Percentiles rank a stretch among this genome's conserved stretches.
Conservation (phyloP, 2,113 vertebrate genomes). For the Sitta europaea region DNA sequence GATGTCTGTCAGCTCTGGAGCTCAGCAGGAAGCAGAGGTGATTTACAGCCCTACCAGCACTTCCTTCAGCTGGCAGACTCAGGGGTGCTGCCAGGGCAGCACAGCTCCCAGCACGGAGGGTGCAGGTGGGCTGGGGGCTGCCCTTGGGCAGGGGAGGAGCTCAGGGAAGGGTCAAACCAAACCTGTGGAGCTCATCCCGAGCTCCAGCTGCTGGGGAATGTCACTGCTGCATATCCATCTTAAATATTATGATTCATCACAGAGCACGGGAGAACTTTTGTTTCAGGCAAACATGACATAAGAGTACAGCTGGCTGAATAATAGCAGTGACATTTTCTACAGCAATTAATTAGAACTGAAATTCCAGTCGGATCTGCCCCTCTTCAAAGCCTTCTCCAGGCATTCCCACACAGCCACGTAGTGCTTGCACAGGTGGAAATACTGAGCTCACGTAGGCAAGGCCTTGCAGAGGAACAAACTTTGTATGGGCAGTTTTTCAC, state of each 20-base stretch:
- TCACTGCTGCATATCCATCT: background rate
- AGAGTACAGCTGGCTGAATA: slow-evolving; percentile 51
- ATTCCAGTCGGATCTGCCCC: slow-evolving; percentile 39
- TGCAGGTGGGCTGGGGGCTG: accelerated
- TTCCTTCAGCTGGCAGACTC: background rate
- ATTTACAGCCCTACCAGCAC: background rate
- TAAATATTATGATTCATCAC: slow-evolving; percentile 46
- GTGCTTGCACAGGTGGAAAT: background rate
- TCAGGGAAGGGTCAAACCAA: background rate
- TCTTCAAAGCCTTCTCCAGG: slow-evolving; percentile 61
- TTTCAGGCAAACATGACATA: slow-evolving; percentile 56
- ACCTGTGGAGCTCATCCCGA: background rate
- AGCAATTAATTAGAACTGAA: slow-evolving; percentile 58
- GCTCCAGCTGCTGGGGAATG: background rate
- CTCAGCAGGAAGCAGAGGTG: background rate
- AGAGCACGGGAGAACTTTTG: slow-evolving; percentile 43
- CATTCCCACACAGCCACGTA: slow-evolving; percentile 36
- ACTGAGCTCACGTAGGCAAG: slow-evolving; percentile 23
- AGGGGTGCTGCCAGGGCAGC: background rate
- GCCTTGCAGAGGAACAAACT: background rate
- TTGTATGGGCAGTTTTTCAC: background rate
- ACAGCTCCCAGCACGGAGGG: background rate
- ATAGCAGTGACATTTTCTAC: slow-evolving; percentile 47
- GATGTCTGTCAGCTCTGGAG: background rate
- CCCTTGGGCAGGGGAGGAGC: background rate